A percentile compares a stretch with the other conserved stretches of the same genome.
phyloP scores from a whole-genome alignment of 1,140 invertebrate genomes.

The Bombus superbus region DNA sequence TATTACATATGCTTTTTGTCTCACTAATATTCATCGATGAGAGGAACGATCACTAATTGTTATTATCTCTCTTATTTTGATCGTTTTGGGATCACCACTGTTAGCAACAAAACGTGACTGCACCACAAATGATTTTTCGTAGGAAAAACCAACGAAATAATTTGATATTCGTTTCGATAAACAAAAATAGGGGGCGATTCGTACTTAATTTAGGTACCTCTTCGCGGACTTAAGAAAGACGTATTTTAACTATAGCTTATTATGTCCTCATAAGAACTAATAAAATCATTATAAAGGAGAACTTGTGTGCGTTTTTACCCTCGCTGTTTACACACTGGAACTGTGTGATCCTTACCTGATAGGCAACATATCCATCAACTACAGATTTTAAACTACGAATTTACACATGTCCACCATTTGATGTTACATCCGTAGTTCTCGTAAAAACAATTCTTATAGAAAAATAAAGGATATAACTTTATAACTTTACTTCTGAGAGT shows the following conservation, averaged over 20 bases:
- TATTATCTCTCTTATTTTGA: slow-evolving; percentile 45
- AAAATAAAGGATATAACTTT: slow-evolving; percentile 67
- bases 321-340: slow-evolving; percentile 46
- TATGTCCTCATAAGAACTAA: slow-evolving; percentile 43
- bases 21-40: slow-evolving; percentile 47
- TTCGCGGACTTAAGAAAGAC: slow-evolving; percentile 52
- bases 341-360: slow-evolving; percentile 44
- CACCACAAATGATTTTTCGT: slow-evolving; percentile 18
- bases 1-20: slow-evolving; percentile 48
- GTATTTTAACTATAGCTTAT: slow-evolving; percentile 55
- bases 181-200: slow-evolving; percentile 34
- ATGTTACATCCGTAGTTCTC: slow-evolving; percentile 42
- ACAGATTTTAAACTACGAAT: slow-evolving; percentile 44
- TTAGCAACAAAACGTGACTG: slow-evolving; percentile 38
- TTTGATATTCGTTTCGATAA: slow-evolving; percentile 27
- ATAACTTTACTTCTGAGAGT: slow-evolving; percentile 68
- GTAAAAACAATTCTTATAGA: slow-evolving; percentile 67
- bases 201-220: slow-evolving; percentile 35
- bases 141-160: slow-evolving; percentile 47
- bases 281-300: slow-evolving; percentile 61
- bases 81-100: slow-evolving; percentile 34
- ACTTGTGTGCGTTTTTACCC: slow-evolving; percentile 59
- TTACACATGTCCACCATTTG: slow-evolving; percentile 27
- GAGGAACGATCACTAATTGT: slow-evolving; percentile 45
- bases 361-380: slow-evolving; percentile 40